Conservation (phyloP, 2,888 invertebrate species). For the Rosalia funebris region DNA sequence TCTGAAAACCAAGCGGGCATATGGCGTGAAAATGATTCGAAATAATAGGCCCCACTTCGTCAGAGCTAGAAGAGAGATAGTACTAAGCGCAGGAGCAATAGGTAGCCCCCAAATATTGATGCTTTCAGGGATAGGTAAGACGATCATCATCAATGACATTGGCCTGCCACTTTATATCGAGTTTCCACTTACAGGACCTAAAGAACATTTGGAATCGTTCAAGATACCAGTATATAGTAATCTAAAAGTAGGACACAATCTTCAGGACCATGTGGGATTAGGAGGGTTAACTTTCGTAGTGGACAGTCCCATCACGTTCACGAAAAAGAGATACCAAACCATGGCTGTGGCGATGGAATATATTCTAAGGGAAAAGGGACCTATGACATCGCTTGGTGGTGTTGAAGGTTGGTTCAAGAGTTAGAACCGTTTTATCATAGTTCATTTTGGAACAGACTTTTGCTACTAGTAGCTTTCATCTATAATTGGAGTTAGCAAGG, state of each 20-base stretch:
- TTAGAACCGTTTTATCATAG: too few species aligned
- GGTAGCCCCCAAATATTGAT: conserved; percentile 90
- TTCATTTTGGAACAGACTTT: too few species aligned
- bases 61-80: conserved; percentile 81
- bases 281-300: conserved; percentile 86
- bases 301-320: conserved; percentile 82
- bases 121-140: conserved; percentile 79
- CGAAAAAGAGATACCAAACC: conserved; percentile 80
- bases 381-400: conserved; percentile 82
- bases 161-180: too few species aligned
- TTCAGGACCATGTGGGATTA: conserved; percentile 89
- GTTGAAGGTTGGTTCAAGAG: conserved; percentile 80
- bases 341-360: conserved; percentile 83
- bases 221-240: conserved; percentile 80
- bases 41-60: conserved; percentile 74
- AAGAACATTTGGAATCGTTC: conserved; percentile 76
- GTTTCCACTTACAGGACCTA: conserved; percentile 69
- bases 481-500: too few species aligned
- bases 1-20: conserved; percentile 74
- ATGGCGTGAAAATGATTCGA: conserved; percentile 79
- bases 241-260: conserved; percentile 82
- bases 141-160: not conserved
- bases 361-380: conserved; percentile 82
- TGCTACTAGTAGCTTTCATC: too few species aligned
- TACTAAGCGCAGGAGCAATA: conserved; percentile 88